These are phyloP conservation scores for Rambutsinella grinnellia DNA, from an alignment of 2,888 invertebrate species.

Conservation along the genomic window DNA sequence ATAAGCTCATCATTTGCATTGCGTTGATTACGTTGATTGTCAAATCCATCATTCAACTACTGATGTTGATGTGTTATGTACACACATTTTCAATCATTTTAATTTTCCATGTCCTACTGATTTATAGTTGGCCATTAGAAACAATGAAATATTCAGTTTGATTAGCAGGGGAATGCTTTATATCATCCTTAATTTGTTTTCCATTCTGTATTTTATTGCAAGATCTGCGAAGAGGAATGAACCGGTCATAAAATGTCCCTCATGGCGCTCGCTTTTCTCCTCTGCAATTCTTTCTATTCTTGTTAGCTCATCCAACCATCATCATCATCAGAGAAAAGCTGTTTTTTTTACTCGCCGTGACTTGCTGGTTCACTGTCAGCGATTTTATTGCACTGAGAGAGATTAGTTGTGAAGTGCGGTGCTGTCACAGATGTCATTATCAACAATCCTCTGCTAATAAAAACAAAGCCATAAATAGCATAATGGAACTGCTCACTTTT, in stretches of 20 bases:
- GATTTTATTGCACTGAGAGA: slow-evolving; percentile 24
- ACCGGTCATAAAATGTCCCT: slow-evolving; percentile 24
- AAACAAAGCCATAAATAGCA: slow-evolving; percentile 7
- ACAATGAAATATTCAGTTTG: not conserved
- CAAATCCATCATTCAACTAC: not conserved
- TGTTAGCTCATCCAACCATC: not conserved
- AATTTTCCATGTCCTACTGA: not conserved
- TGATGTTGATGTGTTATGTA: not conserved
- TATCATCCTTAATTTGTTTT: not conserved
- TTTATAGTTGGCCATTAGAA: not conserved
- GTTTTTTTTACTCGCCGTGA: slow-evolving; percentile 16
- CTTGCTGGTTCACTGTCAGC: slow-evolving; percentile 36
- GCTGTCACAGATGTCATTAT: slow-evolving; percentile 31
- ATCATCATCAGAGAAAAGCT: no score
- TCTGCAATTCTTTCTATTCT: not conserved
- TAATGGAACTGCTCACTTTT: not conserved
- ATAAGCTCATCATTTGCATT: no score
- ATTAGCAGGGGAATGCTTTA: not conserved
- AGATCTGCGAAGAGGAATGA: not conserved
- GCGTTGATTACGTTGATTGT: not conserved
- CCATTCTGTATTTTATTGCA: not conserved
- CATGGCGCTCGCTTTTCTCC: not conserved
- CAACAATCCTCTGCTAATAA: slow-evolving; percentile 20
- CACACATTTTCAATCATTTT: not conserved
- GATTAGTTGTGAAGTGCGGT: not conserved